phyloP scores from a whole-genome alignment of 2,888 invertebrate genomes.

The Tenthredo notha region DNA sequence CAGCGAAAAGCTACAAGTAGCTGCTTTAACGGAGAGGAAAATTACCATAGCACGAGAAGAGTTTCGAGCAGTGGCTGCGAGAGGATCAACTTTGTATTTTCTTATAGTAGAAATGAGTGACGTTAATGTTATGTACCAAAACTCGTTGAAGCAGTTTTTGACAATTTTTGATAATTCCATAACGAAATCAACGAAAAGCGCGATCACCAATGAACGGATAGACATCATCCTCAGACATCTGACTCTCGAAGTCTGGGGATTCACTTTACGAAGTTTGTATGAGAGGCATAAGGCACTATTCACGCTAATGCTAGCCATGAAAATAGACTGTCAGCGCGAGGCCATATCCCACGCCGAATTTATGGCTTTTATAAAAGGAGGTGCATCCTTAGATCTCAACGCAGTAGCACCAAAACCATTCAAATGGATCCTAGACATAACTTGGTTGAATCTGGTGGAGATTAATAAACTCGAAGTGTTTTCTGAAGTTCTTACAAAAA shows the following conservation, averaged over 20 bases:
- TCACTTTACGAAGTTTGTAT: slow-evolving; percentile 94
- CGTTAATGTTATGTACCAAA: slow-evolving; percentile 98
- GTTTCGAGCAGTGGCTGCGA: slow-evolving; percentile 95
- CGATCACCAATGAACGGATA: slow-evolving; percentile 91
- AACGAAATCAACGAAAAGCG: slow-evolving; percentile 92
- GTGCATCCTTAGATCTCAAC: slow-evolving; percentile 95
- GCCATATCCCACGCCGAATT: slow-evolving; percentile 94
- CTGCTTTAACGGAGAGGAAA: slow-evolving; percentile 96
- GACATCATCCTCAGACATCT: slow-evolving; percentile 93
- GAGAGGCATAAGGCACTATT: slow-evolving; percentile 96
- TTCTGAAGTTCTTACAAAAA: slow-evolving; percentile 89
- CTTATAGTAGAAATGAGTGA: slow-evolving; percentile 98
- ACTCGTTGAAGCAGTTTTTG: slow-evolving; percentile 95
- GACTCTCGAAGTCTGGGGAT: slow-evolving; percentile 95
- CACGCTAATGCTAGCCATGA: slow-evolving; percentile 96
- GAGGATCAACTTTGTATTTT: slow-evolving; percentile 97
- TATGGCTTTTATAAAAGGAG: slow-evolving; percentile 97
- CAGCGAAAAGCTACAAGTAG: slow-evolving; percentile 94
- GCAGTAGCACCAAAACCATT: slow-evolving; percentile 96
- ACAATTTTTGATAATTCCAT: slow-evolving; percentile 96
- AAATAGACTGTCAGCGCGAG: slow-evolving; percentile 93
- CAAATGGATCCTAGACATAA: slow-evolving; percentile 96
- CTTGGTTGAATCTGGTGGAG: slow-evolving; percentile 97
- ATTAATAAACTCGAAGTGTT: slow-evolving; percentile 92
- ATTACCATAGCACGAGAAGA: slow-evolving; percentile 97